Base-by-base conservation (phyloP, 2,888 invertebrate species). In the Criorhina ranunculi region DNA sequence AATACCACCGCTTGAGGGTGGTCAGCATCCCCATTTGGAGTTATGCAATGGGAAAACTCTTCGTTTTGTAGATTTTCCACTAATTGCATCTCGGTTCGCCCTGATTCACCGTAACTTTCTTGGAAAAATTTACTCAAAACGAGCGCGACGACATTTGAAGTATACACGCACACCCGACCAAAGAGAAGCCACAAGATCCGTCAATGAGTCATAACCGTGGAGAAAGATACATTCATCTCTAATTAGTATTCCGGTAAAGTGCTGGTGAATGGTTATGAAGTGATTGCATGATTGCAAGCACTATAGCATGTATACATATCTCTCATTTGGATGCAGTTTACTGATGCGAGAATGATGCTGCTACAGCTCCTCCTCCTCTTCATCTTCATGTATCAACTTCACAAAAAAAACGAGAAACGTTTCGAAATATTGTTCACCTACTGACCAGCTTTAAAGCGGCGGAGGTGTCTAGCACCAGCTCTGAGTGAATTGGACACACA, bases 171-270 rank as follows among this genome's bases (percentile, higher is more conserved):
- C n/a, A 11, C 9, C 4, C 24, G 24, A 24, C 24, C 49, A 53
- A 67, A 67, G 59, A 31, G 17, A 31, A 51, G 55, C 35, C 19
- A 35, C 12, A 80, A 64, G 75, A 73, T 64, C 75, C 62, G 69
- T 60, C 72, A 72, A 40, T 66, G 72, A 82, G 60, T 82, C 66
- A 82, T 17, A 33, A 33, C 15, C 37, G 33, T 35, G 31, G 55
- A 35, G 44, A 62, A 37, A 60, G 31, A 70, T 29, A 53, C 69
- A 75, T 62, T 70, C 46, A 55, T 73, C 64, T 31, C 37, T 69
- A 80, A 82, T 83, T 78, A 62, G 78, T 72, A 83, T 83, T 78
- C 78, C 66, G 17, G 72, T 60, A 8, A 70, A 77, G 70, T 66
- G 60, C 53, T 66, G 53, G 60, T 59, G 66, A 66, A 37, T 67